phyloP scores from a whole-genome alignment of 1,140 invertebrate genomes.

The Cherax quadricarinatus region DNA sequence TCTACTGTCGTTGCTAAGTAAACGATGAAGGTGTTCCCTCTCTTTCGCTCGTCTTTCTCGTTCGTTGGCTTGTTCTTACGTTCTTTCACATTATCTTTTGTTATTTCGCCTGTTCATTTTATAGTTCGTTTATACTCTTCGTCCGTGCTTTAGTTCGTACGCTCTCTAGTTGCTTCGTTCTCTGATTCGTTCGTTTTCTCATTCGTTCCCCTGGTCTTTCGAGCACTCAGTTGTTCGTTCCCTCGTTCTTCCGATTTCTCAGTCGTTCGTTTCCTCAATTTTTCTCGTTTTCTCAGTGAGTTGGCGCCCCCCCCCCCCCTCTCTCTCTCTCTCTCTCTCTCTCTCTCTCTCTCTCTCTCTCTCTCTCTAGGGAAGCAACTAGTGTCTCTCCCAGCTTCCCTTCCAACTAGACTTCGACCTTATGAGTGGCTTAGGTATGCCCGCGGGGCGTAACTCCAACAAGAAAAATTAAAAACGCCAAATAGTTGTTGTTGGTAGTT shows the following conservation, averaged over 20 bases:
- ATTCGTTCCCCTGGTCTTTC: not conserved
- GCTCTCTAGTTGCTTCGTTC: not conserved
- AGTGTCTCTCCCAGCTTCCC: not conserved
- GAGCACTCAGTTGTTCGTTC: slow-evolving; percentile 29
- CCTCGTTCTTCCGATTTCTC: slow-evolving; percentile 3
- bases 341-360: no score
- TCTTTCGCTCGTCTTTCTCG: slow-evolving; percentile 8
- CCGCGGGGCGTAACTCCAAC: slow-evolving; percentile 2
- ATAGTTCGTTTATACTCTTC: no score
- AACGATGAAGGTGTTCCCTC: not conserved
- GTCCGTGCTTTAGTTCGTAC: no score
- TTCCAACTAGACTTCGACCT: not conserved
- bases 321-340: slow-evolving; percentile 1
- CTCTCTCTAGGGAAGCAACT: no score
- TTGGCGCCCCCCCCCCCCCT: not conserved
- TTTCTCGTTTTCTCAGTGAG: no score
- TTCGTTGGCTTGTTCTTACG: not conserved
- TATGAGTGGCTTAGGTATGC: slow-evolving; percentile 1
- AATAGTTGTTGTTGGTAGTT: not conserved
- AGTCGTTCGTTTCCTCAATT: no score
- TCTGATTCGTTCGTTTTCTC: no score
- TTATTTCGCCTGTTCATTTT: not conserved
- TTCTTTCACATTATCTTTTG: slow-evolving; percentile 14
- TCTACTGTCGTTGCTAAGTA: not conserved
- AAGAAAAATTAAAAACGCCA: slow-evolving; percentile 31